A percentile compares a stretch with the other conserved stretches of the same genome.
These are phyloP conservation scores for Oncorhynchus gorbuscha DNA, from an alignment of 2,113 vertebrate species.

Conservation along the genomic window DNA sequence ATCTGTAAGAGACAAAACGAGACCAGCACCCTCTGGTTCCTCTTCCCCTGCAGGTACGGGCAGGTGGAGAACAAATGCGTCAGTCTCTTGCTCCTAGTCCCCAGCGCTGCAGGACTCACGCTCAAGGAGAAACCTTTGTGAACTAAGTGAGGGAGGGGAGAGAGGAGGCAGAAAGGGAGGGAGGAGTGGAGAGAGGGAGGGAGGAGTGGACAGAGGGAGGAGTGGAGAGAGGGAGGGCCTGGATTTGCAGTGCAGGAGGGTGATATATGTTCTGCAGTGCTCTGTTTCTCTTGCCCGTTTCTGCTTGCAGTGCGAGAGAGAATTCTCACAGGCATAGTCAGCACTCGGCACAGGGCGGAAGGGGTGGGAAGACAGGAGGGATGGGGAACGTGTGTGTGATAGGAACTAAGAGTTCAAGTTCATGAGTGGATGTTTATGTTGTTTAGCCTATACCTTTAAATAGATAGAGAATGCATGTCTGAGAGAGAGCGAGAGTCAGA, in stretches of 20 bases:
- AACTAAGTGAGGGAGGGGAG: slow-evolving; percentile 31
- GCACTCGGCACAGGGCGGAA: slow-evolving; percentile 7
- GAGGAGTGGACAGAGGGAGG: slow-evolving; percentile 21
- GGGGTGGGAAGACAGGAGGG: slow-evolving; percentile 13
- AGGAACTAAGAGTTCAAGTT: slow-evolving; percentile 5
- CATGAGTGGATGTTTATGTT: slow-evolving; percentile 4
- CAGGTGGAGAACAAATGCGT: slow-evolving; percentile 76
- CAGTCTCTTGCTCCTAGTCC: slow-evolving; percentile 55
- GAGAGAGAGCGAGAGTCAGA: neutral
- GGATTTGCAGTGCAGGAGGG: slow-evolving; percentile 52
- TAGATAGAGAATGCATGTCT: neutral
- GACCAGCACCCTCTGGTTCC: slow-evolving; percentile 9
- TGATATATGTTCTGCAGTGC: slow-evolving; percentile 66
- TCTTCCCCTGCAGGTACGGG: slow-evolving; percentile 69
- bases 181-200: slow-evolving; percentile 58
- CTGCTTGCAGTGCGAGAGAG: slow-evolving; percentile 41
- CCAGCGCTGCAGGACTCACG: slow-evolving; percentile 58
- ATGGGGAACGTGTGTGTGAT: slow-evolving; percentile 21
- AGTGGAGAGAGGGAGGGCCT: slow-evolving; percentile 21
- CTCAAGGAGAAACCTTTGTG: slow-evolving; percentile 67
- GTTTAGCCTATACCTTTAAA: neutral
- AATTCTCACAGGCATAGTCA: slow-evolving; percentile 28
- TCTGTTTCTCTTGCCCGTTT: slow-evolving; percentile 39
- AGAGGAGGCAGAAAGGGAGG: slow-evolving; percentile 32
- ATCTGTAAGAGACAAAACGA: neutral